Evolutionary conservation across 2,888 invertebrate genomes (phyloP), one percentile per base, ranked within the genome.

Genomic region (Asteroscopus sphinx): DNA sequence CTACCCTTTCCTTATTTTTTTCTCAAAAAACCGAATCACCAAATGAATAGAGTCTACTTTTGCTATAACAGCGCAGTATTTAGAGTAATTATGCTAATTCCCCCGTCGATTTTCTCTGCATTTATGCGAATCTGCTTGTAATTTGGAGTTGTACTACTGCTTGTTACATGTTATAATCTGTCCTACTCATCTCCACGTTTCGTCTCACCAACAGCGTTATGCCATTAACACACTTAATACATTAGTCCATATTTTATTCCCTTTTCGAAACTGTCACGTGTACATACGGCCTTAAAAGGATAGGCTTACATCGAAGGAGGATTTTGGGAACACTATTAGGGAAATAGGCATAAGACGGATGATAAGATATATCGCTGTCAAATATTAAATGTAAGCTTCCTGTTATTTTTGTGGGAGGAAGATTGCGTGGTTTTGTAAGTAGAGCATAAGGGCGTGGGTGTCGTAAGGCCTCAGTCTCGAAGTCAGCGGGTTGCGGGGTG

Each of bases 151-250:
- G 42, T 28, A 47, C 47, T 54, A 28, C 49, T 54, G 39, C 1
- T 16, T 2, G 9, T 26, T 3, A 7, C 7, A 9, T 30, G 12
- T 30, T n/a, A 17, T 26, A 36, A 36, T 46, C 26, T 21, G 11
- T 21, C 9, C 15, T n/a, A 28, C 25, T 12, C 45, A 26, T 16
- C 11, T n/a, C 3, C 9, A 13, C 25, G 26, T 7, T 13, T 26
- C 25, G 13, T 25, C 35, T 21, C 17, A 21, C 12, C 12, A 42
- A 61, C 56, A 52, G 16, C 47, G 47, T 45, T 46, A 44, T 26
- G 21, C 60, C 60, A 56, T 61, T 57, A 61, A 57, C 56, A 55
- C 41, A 46, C 60, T 61, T 46, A 57, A 49, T 15, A 41, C 15
- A 45, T 44, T 49, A 25, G 9, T 39, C 42, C 37, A 61, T 61